phyloP scores from a whole-genome alignment of 2,113 vertebrate species.

The Sebastes fasciatus region DNA sequence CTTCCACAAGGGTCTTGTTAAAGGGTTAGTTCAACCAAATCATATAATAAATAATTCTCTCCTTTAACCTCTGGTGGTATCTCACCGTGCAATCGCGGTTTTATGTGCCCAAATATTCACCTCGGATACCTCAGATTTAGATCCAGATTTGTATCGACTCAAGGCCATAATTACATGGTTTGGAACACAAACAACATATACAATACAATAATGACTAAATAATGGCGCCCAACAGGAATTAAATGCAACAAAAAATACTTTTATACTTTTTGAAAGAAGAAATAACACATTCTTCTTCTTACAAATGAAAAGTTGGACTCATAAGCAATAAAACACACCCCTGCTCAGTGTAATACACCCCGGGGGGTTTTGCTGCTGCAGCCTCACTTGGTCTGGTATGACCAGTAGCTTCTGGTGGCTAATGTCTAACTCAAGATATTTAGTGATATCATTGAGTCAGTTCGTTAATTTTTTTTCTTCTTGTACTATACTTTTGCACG shows the following conservation, averaged over 20 bases:
- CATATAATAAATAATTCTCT: background rate
- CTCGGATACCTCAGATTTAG: background rate
- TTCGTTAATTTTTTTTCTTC: background rate
- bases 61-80: background rate
- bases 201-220: background rate
- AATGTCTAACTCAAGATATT: background rate
- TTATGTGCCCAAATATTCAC: background rate
- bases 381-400: background rate
- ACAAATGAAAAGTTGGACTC: background rate
- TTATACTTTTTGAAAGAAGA: background rate
- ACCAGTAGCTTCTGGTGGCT: background rate
- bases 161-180: background rate
- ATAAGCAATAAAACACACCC: background rate
- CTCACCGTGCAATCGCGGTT: background rate
- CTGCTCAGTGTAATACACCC: background rate
- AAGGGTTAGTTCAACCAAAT: slow-evolving; percentile 30
- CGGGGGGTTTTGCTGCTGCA: background rate
- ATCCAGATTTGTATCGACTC: background rate
- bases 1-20: slow-evolving; percentile 21
- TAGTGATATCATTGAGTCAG: background rate
- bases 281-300: background rate
- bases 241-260: background rate
- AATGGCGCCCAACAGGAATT: background rate
- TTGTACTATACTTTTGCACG: background rate
- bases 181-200: background rate